Conservation (phyloP, 1,140 invertebrate species). For the Pachyrhynchus sulphureomaculatus region DNA sequence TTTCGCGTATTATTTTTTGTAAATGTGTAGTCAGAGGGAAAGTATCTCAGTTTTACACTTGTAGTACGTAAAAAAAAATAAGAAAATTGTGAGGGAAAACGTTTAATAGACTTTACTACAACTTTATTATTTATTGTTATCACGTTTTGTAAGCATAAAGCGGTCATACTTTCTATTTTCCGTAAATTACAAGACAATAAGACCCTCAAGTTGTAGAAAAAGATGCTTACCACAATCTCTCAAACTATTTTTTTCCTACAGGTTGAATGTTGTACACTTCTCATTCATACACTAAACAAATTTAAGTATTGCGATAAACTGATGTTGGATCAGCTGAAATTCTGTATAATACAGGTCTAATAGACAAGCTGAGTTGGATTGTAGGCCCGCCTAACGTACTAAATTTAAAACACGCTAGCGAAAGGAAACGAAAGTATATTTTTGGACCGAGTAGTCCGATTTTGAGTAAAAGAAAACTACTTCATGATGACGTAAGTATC, state of each 20-base stretch:
- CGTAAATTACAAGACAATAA: too few relatives aligned
- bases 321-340: constrained; percentile 38
- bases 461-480: background rate
- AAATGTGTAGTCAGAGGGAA: too few relatives aligned
- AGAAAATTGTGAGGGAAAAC: too few relatives aligned
- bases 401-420: background rate
- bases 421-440: constrained; percentile 19
- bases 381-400: constrained; percentile 20
- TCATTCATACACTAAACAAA: constrained; percentile 42
- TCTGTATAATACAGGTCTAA: constrained; percentile 38
- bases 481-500: constrained; percentile 9
- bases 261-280: constrained; percentile 40
- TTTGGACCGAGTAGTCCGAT: background rate
- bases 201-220: too few relatives aligned
- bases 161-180: too few relatives aligned
- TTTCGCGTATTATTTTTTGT: too few relatives aligned
- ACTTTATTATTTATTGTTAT: too few relatives aligned
- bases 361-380: constrained; percentile 39
- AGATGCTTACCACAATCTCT: too few relatives aligned
- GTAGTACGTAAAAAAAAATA: too few relatives aligned
- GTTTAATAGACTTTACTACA: too few relatives aligned
- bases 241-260: constrained; percentile 18
- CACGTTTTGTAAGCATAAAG: too few relatives aligned
- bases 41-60: too few relatives aligned
- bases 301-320: constrained; percentile 42